Conservation (phyloP, 2,888 invertebrate genomes). For the Galerucella pusilla region DNA sequence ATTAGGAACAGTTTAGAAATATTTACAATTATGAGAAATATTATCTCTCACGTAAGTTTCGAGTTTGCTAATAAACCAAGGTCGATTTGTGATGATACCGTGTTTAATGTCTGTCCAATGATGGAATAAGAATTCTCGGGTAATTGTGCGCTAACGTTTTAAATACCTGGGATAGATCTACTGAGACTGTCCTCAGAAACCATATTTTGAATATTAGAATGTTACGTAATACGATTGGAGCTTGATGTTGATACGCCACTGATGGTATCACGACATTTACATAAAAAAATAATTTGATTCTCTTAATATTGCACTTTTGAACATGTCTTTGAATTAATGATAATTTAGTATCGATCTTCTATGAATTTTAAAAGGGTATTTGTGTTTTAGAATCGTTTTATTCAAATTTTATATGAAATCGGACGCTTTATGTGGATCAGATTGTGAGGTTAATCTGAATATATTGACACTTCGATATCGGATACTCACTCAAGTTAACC, state of each 20-base stretch:
- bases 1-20: too few species aligned
- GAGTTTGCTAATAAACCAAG: too few species aligned
- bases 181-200: too few species aligned
- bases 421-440: not conserved
- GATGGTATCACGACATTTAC: conserved; percentile 4
- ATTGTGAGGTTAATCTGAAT: conserved; percentile 5
- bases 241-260: not conserved
- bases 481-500: not conserved
- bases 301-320: conserved; percentile 17
- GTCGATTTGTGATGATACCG: too few species aligned
- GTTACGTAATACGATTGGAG: not conserved
- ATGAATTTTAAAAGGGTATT: conserved; percentile 19
- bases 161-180: too few species aligned
- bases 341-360: conserved; percentile 14
- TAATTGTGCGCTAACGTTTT: too few species aligned
- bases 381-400: conserved; percentile 9
- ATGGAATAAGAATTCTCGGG: too few species aligned
- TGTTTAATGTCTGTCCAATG: too few species aligned
- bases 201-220: too few species aligned
- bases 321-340: conserved; percentile 16
- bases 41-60: too few species aligned
- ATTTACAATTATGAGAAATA: too few species aligned
- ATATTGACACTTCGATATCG: not conserved
- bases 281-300: conserved; percentile 21
- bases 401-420: conserved; percentile 4